Evolutionary conservation across 2,113 vertebrate species (phyloP), one percentile per base, ranked within the genome.

Genomic region (Mustela lutreola): DNA sequence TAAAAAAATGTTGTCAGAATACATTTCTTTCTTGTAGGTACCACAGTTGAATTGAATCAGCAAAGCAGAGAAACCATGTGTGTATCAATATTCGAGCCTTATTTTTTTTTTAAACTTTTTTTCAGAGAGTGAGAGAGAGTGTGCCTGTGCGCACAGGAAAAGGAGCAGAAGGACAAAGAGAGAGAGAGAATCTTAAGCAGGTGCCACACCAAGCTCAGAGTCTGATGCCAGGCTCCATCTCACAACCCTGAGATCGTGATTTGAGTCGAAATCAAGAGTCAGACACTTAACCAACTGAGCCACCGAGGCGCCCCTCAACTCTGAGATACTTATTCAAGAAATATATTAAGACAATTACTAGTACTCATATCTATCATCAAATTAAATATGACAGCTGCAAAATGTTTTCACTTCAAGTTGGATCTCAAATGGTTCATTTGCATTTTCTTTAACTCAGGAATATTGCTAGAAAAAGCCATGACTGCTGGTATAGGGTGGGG

Each of bases 1-100:
- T 19, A 53, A 56, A 93, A 84, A 62, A 39, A 56, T 31, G 0
- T 26, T 82, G 78, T 18, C 79, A 83, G 75, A 82, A 97, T n/a
- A 33, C 8, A 90, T 88, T 97, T 89, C 71, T 58, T 94, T 83
- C 45, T 88, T 81, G 28, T 84, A 87, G 9, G 62, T 96, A 94
- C 39, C 0, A 84, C 31, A 71, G 62, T 26, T 93, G 87, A 82
- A 96, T 67, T 89, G n/a, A 95, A 80, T 2, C 73, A 71, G 39
- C 26, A 0, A 15, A 22, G 2, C 45, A 56, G 0, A 87, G 96
- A 75, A 79, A 83, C 9, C 5, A 33, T 6, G 22, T 79, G 33
- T 88, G 48, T 79, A 14, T 45, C 48, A 92, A 95, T 1, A 73
- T 78, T 78, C 2, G 2, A 24, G 0, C 5, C 33, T 70, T 65